Evolutionary conservation across 2,797 vertebrate genomes (phyloP).

Genomic region (Atherinosoma microstoma): DNA sequence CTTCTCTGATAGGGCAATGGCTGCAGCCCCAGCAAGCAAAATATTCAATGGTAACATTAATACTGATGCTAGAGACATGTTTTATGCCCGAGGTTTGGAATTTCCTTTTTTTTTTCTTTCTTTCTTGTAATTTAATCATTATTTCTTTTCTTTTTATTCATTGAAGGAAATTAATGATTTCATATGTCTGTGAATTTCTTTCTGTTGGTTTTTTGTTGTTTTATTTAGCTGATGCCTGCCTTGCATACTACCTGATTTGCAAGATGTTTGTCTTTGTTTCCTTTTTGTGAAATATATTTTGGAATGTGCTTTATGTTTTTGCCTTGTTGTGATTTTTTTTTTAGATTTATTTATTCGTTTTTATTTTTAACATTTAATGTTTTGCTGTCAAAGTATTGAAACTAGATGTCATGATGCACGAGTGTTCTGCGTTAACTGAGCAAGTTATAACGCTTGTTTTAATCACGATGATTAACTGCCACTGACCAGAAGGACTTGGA

Average conservation of each 20-base stretch:
- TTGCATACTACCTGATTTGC: slow-evolving; percentile 46
- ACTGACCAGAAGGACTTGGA: neutral
- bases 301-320: slow-evolving; percentile 36
- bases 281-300: slow-evolving; percentile 27
- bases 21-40: slow-evolving; percentile 67
- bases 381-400: slow-evolving; percentile 29
- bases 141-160: slow-evolving; percentile 36
- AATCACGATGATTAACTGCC: neutral
- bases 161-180: neutral
- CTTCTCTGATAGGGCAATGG: slow-evolving; percentile 67
- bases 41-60: slow-evolving; percentile 84
- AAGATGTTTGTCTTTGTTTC: slow-evolving; percentile 29
- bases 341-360: no score
- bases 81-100: slow-evolving; percentile 53
- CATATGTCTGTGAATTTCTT: slow-evolving; percentile 2
- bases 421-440: slow-evolving; percentile 27
- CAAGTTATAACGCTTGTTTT: neutral
- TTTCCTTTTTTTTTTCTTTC: slow-evolving; percentile 30
- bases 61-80: slow-evolving; percentile 51
- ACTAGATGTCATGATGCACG: slow-evolving; percentile 46
- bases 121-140: slow-evolving; percentile 23
- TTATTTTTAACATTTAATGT: slow-evolving; percentile 12
- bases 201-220: slow-evolving; percentile 14
- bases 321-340: slow-evolving; percentile 4
- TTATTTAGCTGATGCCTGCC: slow-evolving; percentile 16